Conservation (phyloP, 2,113 vertebrate genomes). For the Aldabrachelys gigantea region DNA sequence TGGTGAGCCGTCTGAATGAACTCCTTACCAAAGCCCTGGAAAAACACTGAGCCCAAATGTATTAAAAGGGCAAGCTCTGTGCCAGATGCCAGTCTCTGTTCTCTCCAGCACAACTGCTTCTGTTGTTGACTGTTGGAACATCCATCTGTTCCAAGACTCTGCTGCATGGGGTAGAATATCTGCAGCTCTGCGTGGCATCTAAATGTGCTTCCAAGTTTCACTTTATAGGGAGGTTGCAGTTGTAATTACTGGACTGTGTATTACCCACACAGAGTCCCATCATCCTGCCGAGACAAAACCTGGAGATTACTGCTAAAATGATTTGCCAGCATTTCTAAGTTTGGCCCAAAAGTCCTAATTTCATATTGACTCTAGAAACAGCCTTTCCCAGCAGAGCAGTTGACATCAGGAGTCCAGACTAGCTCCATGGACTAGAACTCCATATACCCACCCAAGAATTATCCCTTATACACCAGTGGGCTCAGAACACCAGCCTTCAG, state of each 20-base stretch:
- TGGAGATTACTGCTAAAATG: not conserved
- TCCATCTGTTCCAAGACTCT: not conserved
- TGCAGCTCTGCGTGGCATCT: not conserved
- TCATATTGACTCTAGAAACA: constrained; percentile 1
- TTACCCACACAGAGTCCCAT: not conserved
- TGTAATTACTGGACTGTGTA: not conserved
- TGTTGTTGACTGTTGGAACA: not conserved
- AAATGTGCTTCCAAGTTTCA: not conserved
- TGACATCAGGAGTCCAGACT: not conserved
- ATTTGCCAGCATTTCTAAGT: not conserved
- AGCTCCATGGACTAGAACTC: not conserved
- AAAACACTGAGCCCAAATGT: constrained; percentile 80
- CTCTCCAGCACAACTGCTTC: not conserved
- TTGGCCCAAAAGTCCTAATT: not conserved
- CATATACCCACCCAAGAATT: not conserved
- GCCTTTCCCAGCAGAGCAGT: constrained; percentile 6
- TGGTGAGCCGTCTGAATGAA: constrained; percentile 91
- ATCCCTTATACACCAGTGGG: not conserved
- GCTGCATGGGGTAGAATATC: not conserved
- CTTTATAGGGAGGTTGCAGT: not conserved
- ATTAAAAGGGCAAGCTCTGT: constrained; percentile 29
- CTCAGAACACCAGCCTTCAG: not conserved
- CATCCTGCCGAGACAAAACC: constrained; percentile 4
- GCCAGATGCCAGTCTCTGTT: not conserved
- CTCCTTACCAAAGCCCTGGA: constrained; percentile 91